phyloP scores from a whole-genome alignment of 92 coral and sea anemone species.

The Zoanthus sansibaricus region DNA sequence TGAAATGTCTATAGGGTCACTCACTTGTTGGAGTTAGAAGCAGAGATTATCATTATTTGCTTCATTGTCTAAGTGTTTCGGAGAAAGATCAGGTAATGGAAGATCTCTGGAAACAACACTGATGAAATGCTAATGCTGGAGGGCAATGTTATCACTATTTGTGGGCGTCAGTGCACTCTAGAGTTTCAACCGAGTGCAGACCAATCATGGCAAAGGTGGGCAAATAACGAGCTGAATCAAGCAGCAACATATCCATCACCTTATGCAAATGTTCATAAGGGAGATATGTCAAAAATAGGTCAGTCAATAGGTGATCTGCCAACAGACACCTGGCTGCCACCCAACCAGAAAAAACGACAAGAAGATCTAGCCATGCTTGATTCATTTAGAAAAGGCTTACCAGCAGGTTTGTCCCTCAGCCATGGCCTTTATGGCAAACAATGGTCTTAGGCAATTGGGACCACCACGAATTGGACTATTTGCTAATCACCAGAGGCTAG shows the following conservation, averaged over 20 bases:
- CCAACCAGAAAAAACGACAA: too few relatives aligned
- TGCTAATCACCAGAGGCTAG: too few relatives aligned
- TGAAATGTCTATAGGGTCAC: slow-evolving; percentile 68
- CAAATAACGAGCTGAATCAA: too few relatives aligned
- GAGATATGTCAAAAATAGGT: slow-evolving; percentile 51
- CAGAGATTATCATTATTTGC: slow-evolving; percentile 64
- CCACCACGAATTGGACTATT: too few relatives aligned
- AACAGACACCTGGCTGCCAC: too few relatives aligned
- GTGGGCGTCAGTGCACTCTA: slow-evolving; percentile 65
- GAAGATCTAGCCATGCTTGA: too few relatives aligned
- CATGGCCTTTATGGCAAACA: too few relatives aligned
- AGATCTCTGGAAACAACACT: slow-evolving; percentile 69
- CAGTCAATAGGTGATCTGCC: slow-evolving; percentile 51
- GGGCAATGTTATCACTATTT: slow-evolving; percentile 57
- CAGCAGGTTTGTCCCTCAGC: not conserved
- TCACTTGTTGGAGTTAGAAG: slow-evolving; percentile 65
- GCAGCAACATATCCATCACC: too few relatives aligned
- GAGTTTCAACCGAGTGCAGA: slow-evolving; percentile 74
- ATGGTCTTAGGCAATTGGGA: too few relatives aligned
- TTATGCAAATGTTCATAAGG: too few relatives aligned
- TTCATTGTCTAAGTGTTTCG: slow-evolving; percentile 59
- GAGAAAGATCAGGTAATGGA: slow-evolving; percentile 68
- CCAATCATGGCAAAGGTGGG: not conserved
- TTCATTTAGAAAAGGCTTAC: slow-evolving; percentile 8
- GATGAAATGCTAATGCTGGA: slow-evolving; percentile 68